phyloP scores from a whole-genome alignment of 2,888 invertebrate species.

The Eledona agricola region DNA sequence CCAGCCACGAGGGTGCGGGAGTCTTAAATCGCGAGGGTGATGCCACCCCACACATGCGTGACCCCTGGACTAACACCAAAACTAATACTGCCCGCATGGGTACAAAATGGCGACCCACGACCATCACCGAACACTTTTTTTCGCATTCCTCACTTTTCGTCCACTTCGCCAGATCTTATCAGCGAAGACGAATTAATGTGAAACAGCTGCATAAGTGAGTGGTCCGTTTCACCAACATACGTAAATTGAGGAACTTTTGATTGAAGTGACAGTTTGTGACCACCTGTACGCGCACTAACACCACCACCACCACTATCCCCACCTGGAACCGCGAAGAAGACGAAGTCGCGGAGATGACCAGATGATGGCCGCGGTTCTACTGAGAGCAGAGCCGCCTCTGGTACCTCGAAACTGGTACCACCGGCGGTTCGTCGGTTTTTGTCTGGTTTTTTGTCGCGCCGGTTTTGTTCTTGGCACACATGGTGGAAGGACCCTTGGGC shows the following conservation, averaged over 20 bases:
- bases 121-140: too few species aligned
- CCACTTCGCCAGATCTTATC: conserved; percentile 1
- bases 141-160: too few species aligned
- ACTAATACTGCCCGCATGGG: too few species aligned
- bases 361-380: conserved; percentile 22
- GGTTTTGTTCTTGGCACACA: conserved; percentile 49
- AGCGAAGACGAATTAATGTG: conserved; percentile 7
- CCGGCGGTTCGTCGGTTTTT: conserved; percentile 52
- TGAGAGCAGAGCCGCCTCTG: conserved; percentile 22
- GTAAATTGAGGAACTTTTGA: too few species aligned
- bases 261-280: conserved; percentile 1
- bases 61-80: too few species aligned
- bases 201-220: conserved; percentile 8
- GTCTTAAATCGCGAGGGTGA: conserved; percentile 42
- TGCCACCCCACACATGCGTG: conserved; percentile 44
- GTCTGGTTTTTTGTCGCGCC: conserved; percentile 55
- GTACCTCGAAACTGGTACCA: conserved; percentile 33
- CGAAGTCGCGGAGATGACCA: conserved; percentile 22
- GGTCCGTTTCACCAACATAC: not conserved
- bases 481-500: conserved; percentile 44
- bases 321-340: not conserved
- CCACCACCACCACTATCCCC: not conserved
- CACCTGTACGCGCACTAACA: conserved; percentile 2
- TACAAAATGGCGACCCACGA: too few species aligned
- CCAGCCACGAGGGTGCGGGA: conserved; percentile 47